phyloP scores from a whole-genome alignment of 2,797 vertebrate genomes.

The Helarctos malayanus region DNA sequence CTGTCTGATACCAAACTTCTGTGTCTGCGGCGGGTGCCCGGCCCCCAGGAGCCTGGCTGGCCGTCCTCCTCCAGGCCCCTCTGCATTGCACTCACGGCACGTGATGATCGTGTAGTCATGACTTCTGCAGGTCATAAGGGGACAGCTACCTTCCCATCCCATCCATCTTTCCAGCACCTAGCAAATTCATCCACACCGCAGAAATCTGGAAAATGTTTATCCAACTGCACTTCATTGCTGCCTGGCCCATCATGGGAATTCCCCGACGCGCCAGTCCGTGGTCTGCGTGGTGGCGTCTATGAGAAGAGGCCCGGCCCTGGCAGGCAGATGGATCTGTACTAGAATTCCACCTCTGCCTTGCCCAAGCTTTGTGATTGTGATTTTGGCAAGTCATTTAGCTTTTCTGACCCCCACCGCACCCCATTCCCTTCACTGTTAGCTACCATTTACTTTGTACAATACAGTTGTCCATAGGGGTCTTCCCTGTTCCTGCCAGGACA shows the following conservation, averaged over 20 bases:
- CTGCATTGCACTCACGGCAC: accelerated
- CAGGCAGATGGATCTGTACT: background rate
- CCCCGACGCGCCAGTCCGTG: accelerated
- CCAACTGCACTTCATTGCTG: background rate
- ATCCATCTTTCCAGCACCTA: background rate
- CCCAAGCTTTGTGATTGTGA: background rate
- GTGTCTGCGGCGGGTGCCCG: accelerated
- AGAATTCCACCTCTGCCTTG: background rate
- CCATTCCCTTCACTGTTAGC: background rate
- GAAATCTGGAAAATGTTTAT: background rate
- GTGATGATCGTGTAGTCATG: background rate
- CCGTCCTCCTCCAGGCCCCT: background rate
- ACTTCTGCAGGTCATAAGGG: background rate
- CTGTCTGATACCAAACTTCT: accelerated
- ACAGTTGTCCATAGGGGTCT: background rate
- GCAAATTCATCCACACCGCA: background rate
- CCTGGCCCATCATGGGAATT: background rate
- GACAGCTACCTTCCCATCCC: background rate
- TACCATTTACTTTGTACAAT: background rate
- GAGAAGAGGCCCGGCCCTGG: background rate
- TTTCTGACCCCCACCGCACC: background rate
- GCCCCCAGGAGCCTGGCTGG: accelerated
- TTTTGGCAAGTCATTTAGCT: background rate
- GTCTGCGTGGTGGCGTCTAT: background rate
- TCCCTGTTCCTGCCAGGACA: background rate